Conservation (phyloP, 2,888 invertebrate genomes). For the Acanthosoma haemorrhoidale region DNA sequence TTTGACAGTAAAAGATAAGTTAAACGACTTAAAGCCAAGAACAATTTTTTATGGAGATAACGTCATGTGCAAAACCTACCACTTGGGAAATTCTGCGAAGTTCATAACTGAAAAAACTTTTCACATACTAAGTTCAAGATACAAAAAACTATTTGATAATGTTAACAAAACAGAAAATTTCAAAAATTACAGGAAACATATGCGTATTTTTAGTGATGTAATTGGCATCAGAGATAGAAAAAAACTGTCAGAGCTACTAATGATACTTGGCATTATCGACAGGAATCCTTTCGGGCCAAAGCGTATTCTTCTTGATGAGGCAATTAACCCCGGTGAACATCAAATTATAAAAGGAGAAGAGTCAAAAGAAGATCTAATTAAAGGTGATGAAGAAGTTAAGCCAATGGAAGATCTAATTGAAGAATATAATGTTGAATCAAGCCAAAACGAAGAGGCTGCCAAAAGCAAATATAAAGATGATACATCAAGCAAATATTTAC, state of each 20-base stretch:
- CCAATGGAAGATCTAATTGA: too few species aligned
- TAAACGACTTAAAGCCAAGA: background rate
- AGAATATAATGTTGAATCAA: background rate
- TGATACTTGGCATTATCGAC: conserved; percentile 9
- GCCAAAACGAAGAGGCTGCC: background rate
- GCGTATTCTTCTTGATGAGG: background rate
- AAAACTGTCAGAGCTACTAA: conserved; percentile 1
- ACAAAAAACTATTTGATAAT: background rate
- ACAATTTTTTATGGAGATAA: background rate
- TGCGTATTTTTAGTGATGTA: background rate
- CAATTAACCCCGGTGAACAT: too few species aligned
- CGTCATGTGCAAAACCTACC: background rate
- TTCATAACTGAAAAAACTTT: conserved; percentile 15
- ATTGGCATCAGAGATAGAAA: conserved; percentile 17
- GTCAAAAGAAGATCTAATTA: too few species aligned
- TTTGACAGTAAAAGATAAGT: background rate
- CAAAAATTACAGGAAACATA: background rate
- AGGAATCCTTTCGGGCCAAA: conserved; percentile 5
- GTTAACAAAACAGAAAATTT: background rate
- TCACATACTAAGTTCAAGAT: background rate
- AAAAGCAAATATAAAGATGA: background rate
- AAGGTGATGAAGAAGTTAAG: background rate
- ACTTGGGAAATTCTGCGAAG: background rate
- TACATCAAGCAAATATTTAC: background rate
- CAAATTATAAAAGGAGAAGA: too few species aligned